Evolutionary conservation across 2,113 vertebrate species (phyloP).

Genomic region (Gobiocypris rarus): DNA sequence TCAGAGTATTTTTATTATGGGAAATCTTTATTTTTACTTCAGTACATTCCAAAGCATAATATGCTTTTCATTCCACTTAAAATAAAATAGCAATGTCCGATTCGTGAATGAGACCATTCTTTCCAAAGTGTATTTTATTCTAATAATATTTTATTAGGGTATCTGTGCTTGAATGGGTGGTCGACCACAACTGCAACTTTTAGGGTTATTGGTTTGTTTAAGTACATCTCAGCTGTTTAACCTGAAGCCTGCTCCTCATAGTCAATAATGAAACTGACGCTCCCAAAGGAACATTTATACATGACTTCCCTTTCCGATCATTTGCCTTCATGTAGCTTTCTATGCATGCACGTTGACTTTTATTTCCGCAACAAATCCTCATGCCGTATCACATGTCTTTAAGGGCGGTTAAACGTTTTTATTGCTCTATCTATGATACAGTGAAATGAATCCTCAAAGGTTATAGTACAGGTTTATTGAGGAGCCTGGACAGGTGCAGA

Average conservation of each 20-base stretch:
- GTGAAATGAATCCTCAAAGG: neutral
- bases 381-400: neutral
- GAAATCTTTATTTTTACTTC: no score
- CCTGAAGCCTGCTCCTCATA: neutral
- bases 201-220: no score
- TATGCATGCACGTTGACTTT: neutral
- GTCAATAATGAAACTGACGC: neutral
- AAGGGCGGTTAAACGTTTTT: neutral
- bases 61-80: no score
- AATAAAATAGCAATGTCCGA: no score
- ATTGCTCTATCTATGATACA: neutral
- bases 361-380: neutral
- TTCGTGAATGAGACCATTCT: no score
- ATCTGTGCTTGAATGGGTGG: no score
- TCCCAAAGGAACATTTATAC: neutral
- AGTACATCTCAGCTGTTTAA: neutral
- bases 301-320: neutral
- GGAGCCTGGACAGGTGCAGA: conserved; percentile 21
- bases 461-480: neutral
- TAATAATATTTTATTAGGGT: no score
- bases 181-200: no score
- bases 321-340: neutral
- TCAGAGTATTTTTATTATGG: no score
- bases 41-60: no score
- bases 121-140: no score